A percentile compares a stretch with the other conserved stretches of the same genome.
phyloP scores from a whole-genome alignment of 2,888 invertebrate genomes.

The Ophion ellenae region DNA sequence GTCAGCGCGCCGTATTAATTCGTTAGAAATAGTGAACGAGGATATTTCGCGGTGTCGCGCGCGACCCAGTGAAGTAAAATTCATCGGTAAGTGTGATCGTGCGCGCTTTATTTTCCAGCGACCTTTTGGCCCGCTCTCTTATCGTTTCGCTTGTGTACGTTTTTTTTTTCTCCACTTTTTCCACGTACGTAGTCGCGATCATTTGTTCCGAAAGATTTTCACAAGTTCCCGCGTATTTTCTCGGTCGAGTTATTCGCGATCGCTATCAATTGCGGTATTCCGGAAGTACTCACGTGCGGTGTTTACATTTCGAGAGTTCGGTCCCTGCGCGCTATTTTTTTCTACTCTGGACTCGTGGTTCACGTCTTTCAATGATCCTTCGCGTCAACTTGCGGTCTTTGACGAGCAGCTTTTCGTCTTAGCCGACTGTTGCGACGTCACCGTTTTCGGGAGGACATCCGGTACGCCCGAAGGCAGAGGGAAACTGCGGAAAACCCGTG shows the following conservation, averaged over 20 bases:
- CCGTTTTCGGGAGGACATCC: background rate
- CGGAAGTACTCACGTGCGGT: background rate
- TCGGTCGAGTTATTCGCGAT: background rate
- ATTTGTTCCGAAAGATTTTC: background rate
- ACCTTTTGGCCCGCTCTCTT: background rate
- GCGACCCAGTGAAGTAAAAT: conserved; percentile 9
- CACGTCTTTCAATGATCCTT: background rate
- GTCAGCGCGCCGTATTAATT: conserved; percentile 17
- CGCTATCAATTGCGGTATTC: background rate
- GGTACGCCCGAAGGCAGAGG: background rate
- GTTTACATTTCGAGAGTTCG: background rate
- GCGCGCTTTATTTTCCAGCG: background rate
- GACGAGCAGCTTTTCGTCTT: background rate
- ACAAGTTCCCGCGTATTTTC: background rate
- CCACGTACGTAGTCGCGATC: background rate
- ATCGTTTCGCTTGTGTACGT: background rate
- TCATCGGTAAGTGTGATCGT: background rate
- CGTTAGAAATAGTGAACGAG: conserved; percentile 7
- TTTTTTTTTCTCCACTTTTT: background rate
- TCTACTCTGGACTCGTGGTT: background rate
- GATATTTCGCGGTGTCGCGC: conserved; percentile 9
- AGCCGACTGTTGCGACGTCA: background rate
- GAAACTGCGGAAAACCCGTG: background rate
- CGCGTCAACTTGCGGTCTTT: background rate
- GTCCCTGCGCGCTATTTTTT: background rate